These are phyloP conservation scores for Ceratina calcarata DNA, from an alignment of 1,140 invertebrate genomes.

Conservation along the genomic window DNA sequence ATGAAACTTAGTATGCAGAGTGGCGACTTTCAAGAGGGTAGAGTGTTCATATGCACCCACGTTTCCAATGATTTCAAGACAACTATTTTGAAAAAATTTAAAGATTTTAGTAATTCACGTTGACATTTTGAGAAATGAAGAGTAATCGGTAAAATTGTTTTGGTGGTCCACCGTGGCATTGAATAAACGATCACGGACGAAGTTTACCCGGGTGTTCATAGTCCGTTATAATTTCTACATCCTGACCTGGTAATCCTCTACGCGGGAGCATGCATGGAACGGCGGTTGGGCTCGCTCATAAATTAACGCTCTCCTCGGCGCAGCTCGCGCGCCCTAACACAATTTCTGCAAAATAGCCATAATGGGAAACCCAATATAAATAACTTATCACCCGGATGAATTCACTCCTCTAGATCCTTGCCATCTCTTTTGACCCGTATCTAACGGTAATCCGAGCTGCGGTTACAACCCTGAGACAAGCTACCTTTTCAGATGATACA, in stretches of 20 bases:
- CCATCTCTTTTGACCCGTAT: slow-evolving; percentile 10
- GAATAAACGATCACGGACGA: slow-evolving; percentile 14
- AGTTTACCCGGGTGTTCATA: slow-evolving; percentile 10
- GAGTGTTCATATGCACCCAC: too few species aligned
- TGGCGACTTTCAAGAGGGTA: too few species aligned
- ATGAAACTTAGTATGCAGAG: too few species aligned
- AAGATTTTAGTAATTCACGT: too few species aligned
- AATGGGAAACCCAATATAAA: slow-evolving; percentile 48
- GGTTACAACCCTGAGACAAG: slow-evolving; percentile 2
- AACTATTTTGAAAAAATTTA: too few species aligned
- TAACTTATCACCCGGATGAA: slow-evolving; percentile 46
- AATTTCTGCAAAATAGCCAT: slow-evolving; percentile 43
- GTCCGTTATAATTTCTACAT: background rate
- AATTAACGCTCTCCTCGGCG: slow-evolving; percentile 48
- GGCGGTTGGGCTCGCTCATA: slow-evolving; percentile 25
- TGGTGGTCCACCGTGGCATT: background rate
- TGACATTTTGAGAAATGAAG: background rate
- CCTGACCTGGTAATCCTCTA: slow-evolving; percentile 10
- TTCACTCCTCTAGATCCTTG: background rate
- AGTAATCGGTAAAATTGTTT: background rate
- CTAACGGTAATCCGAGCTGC: slow-evolving; percentile 28
- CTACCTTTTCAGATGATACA: background rate
- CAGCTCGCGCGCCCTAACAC: background rate
- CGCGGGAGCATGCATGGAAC: slow-evolving; percentile 8
- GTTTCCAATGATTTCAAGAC: too few species aligned